Evolutionary conservation across 2,888 invertebrate species (phyloP), one percentile per base, ranked within the genome.

Genomic region (Drosophila austrosaltans): DNA sequence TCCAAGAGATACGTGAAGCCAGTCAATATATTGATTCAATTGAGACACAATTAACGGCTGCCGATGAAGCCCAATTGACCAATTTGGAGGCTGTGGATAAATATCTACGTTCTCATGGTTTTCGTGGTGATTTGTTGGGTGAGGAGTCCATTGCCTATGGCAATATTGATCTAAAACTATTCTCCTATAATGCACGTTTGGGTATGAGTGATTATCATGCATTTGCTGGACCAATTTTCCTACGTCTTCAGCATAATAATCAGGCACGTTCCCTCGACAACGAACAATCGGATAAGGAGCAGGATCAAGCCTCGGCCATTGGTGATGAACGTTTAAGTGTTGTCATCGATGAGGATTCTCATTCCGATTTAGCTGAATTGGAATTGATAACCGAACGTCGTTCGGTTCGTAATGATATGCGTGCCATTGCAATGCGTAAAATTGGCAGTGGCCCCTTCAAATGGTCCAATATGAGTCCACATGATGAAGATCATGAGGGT

Each of bases 131-230:
- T 82, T 80, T 92, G 25, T 74, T 91, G 36, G 92, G 90, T 4
- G 92, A 92, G 0, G 87, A 91, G 62, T 90, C 91, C 1, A 89
- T 92, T 56, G 92, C 92, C 2, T 92, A 92, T 79, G 92, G 92
- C 40, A 92, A 92, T 66, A 93, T 92, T 48, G 92, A 92, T 70
- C 84, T 92, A 20, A 92, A 92, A 68, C 78, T 92, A 30, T 92
- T 92, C 79, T 91, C 92, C 22, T 92, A 91, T 72, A 91, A 91
- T 54, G 88, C 91, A 0, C 82, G 84, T 0, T 73, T 90, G 20
- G 92, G 90, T 1, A 77, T 90, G 56, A 91, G 89, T 60, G 91
- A 92, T 57, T 92, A 91, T 65, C 91, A 92, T 62, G 92, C 92
- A 4, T 90, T 92, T 60, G 92, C 92, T 0, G 92, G 92, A 0